phyloP scores from a whole-genome alignment of 2,113 vertebrate species.

The Oxygymnocypris stewartii region DNA sequence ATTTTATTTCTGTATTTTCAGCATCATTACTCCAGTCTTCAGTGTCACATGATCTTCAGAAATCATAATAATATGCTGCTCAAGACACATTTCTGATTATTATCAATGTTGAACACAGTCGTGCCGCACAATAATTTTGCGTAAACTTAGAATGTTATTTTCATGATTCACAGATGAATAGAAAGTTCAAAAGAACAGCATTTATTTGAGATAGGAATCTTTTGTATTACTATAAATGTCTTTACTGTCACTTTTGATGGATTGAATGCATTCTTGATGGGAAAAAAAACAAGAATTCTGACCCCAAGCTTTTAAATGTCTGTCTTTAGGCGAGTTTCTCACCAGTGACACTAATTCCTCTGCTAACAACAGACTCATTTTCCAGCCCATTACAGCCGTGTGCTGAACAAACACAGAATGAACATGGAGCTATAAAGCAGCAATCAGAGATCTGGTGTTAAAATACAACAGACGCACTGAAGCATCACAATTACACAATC shows the following conservation, averaged over 20 bases:
- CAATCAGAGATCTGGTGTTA: not conserved
- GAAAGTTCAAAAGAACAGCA: not conserved
- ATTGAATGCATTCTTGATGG: not conserved
- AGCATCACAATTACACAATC: not conserved
- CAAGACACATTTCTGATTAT: no score
- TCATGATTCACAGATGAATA: no score
- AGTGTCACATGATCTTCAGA: no score
- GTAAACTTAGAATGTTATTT: no score
- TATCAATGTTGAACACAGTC: no score
- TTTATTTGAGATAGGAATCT: not conserved
- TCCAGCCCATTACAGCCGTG: constrained; percentile 70
- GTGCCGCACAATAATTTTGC: no score
- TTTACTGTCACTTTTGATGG: not conserved
- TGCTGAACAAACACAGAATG: constrained; percentile 56
- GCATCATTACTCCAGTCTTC: no score
- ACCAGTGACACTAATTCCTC: constrained; percentile 65
- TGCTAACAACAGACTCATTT: constrained; percentile 65
- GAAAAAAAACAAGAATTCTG: not conserved
- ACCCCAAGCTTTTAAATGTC: not conserved
- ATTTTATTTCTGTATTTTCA: not conserved
- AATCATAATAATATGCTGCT: no score
- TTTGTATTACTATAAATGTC: not conserved
- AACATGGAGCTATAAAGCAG: not conserved
- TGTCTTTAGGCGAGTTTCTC: not conserved
- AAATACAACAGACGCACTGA: not conserved